phyloP scores from a whole-genome alignment of 30 jellyfish, hydroid and myxozoan genomes.

The Aurelia sp. region DNA sequence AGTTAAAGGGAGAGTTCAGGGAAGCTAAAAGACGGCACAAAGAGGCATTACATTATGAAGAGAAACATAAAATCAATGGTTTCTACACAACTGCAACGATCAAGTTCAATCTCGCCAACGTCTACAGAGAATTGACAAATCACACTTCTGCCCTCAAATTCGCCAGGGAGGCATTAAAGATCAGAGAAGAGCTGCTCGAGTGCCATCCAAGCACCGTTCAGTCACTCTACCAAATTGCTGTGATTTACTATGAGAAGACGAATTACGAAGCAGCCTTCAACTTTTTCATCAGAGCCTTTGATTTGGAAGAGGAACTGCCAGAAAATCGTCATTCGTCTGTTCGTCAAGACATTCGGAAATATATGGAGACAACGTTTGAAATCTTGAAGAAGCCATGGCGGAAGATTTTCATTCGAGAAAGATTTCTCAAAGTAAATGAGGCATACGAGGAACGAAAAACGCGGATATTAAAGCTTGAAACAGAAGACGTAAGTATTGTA shows the following conservation, averaged over 20 bases:
- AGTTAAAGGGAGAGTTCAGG: slow-evolving; percentile 7
- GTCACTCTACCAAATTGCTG: slow-evolving; percentile 32
- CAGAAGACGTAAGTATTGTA: no score
- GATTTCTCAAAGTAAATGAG: no score
- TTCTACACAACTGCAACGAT: slow-evolving; percentile 25
- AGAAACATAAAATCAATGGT: slow-evolving; percentile 10
- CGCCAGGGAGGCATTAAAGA: slow-evolving; percentile 1
- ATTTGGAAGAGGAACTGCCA: slow-evolving; percentile 31
- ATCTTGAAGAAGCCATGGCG: no score
- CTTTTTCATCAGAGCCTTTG: slow-evolving; percentile 13
- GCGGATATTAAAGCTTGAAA: no score
- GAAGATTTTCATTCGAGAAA: no score
- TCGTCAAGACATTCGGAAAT: slow-evolving; percentile 12
- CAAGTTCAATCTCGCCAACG: slow-evolving; percentile 25
- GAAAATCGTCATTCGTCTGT: slow-evolving; percentile 5
- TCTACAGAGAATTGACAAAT: slow-evolving; percentile 26
- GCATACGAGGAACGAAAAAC: no score
- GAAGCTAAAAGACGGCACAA: slow-evolving; percentile 12
- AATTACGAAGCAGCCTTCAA: slow-evolving; percentile 22
- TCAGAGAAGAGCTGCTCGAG: slow-evolving; percentile 5
- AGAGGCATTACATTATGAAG: slow-evolving; percentile 21
- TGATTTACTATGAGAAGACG: slow-evolving; percentile 4
- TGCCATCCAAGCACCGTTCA: slow-evolving; percentile 29
- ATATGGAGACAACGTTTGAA: neutral
- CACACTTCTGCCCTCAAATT: neutral